phyloP scores from a whole-genome alignment of 2,113 vertebrate genomes.

The Dascyllus trimaculatus region DNA sequence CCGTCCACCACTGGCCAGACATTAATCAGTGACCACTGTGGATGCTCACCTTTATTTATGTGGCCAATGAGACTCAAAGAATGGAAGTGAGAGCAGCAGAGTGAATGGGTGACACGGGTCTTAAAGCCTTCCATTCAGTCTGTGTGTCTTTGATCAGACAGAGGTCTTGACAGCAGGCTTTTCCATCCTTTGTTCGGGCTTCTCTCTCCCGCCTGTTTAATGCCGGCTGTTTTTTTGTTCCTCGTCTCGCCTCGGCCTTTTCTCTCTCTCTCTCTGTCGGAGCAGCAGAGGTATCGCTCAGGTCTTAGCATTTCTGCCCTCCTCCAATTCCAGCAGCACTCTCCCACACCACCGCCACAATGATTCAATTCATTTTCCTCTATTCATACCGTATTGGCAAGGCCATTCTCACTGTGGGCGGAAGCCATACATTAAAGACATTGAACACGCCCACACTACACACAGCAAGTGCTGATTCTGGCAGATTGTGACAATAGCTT shows the following conservation, averaged over 20 bases:
- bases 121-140: conserved; percentile 40
- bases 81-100: conserved; percentile 27
- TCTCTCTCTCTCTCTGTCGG: conserved; percentile 40
- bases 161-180: conserved; percentile 62
- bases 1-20: neutral
- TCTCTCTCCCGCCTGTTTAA: conserved; percentile 59
- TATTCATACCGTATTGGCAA: conserved; percentile 40
- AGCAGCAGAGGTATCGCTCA: conserved; percentile 33
- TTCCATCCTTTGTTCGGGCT: conserved; percentile 45
- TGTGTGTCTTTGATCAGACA: conserved; percentile 47
- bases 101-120: conserved; percentile 2
- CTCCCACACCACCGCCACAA: conserved; percentile 53
- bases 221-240: conserved; percentile 66
- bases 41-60: conserved; percentile 63
- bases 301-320: conserved; percentile 18
- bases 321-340: conserved; percentile 7
- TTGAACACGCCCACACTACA: conserved; percentile 58
- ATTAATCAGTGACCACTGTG: conserved; percentile 50
- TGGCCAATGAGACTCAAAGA: conserved; percentile 42
- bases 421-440: conserved; percentile 63
- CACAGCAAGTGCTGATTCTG: conserved; percentile 49
- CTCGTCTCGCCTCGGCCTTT: conserved; percentile 49
- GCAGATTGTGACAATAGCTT: conserved; percentile 46
- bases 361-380: conserved; percentile 66
- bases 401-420: conserved; percentile 56